A percentile compares a stretch with the other conserved stretches of the same genome.
phyloP scores from a whole-genome alignment of 2,888 invertebrate genomes.

The Abrostola triplasia region DNA sequence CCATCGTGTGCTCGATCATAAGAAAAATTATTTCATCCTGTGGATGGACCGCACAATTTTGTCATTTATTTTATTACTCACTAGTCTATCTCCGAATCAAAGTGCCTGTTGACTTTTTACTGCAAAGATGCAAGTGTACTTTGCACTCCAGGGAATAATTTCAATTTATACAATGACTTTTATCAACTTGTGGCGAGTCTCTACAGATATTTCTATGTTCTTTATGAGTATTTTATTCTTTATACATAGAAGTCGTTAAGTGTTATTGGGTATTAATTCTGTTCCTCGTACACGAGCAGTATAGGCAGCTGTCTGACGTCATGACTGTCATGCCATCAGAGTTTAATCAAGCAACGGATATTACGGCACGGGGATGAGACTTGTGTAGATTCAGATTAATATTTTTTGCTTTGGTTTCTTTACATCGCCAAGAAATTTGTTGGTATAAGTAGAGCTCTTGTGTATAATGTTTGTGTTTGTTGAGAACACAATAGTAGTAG shows the following conservation, averaged over 20 bases:
- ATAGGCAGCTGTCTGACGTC: slow-evolving; percentile 40
- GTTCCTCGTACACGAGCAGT: slow-evolving; percentile 24
- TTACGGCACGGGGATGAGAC: slow-evolving; percentile 46
- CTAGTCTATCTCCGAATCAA: slow-evolving; percentile 19
- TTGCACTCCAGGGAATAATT: not conserved
- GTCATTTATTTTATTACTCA: slow-evolving; percentile 67
- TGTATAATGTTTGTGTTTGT: not conserved
- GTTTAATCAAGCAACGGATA: slow-evolving; percentile 62
- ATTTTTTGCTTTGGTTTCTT: slow-evolving; percentile 1
- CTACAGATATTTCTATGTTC: not conserved
- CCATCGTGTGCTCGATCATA: slow-evolving; percentile 68
- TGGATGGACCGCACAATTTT: slow-evolving; percentile 68
- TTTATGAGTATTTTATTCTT: not conserved
- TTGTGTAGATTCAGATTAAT: slow-evolving; percentile 3
- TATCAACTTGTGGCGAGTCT: not conserved
- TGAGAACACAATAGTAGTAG: no score
- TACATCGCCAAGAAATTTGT: not conserved
- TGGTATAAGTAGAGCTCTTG: not conserved
- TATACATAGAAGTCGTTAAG: not conserved
- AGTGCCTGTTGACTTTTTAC: slow-evolving; percentile 20
- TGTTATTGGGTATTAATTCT: slow-evolving; percentile 27
- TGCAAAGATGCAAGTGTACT: slow-evolving; percentile 14
- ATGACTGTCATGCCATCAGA: slow-evolving; percentile 28
- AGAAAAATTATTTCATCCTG: slow-evolving; percentile 78
- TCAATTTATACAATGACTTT: not conserved